These are phyloP conservation scores for Neuroterus valhalla DNA, from an alignment of 1,140 invertebrate genomes.

Conservation along the genomic window DNA sequence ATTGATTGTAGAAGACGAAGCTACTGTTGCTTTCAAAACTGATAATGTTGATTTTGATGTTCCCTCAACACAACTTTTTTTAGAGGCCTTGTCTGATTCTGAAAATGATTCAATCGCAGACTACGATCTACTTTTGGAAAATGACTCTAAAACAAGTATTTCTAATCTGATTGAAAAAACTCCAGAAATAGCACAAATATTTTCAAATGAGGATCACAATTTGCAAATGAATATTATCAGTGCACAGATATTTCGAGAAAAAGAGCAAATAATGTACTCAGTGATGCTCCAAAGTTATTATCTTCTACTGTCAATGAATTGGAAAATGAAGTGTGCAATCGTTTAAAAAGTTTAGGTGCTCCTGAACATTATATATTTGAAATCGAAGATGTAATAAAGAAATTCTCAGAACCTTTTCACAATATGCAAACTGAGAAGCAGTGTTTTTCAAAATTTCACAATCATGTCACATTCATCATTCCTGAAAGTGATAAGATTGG, in stretches of 20 bases:
- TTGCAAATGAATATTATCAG: slow-evolving; percentile 20
- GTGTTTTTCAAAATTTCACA: slow-evolving; percentile 14
- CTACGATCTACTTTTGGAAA: background rate
- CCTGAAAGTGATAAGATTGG: slow-evolving; percentile 31
- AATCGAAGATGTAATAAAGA: background rate
- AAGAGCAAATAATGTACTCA: slow-evolving; percentile 6
- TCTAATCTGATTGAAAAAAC: background rate
- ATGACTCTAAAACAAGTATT: background rate
- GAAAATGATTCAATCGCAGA: background rate
- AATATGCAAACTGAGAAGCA: slow-evolving; percentile 11
- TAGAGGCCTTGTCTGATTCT: background rate
- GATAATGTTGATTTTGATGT: background rate
- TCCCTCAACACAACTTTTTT: background rate
- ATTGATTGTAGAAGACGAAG: background rate
- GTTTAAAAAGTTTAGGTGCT: background rate
- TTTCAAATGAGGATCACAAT: background rate
- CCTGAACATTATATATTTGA: background rate
- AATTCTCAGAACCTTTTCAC: background rate
- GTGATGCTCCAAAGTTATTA: background rate
- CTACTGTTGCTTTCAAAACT: background rate
- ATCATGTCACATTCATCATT: slow-evolving; percentile 1
- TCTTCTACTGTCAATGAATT: background rate
- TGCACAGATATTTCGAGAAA: slow-evolving; percentile 25
- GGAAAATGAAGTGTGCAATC: background rate
- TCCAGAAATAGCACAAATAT: background rate